Evolutionary conservation across 2,888 invertebrate genomes (phyloP), one percentile per base, ranked within the genome.

Genomic region (Idaea aversata): DNA sequence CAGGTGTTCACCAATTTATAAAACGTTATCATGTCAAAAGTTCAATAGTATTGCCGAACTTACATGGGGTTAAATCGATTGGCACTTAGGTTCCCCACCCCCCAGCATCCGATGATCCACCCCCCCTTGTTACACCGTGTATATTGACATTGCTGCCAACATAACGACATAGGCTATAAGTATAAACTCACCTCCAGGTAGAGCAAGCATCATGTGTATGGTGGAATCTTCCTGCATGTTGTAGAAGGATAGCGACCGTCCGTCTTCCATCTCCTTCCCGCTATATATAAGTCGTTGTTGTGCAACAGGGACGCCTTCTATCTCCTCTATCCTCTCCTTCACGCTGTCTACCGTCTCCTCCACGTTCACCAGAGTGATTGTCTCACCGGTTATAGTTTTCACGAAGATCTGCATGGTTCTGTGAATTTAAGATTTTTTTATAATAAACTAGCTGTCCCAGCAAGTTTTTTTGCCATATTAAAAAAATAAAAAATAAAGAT

Each of bases 361-460:
- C 7, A 13, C 38, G 15, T 68, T 66, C n/a, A 59, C 68, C 13
- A 67, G 57, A 4, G 65, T 63, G 10, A 70, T 58, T 10, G 70
- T 70, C 10, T 68, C 67, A 3, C 65, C 69, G 15, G 63, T 57
- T 16, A 69, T 61, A 4, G 64, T 62, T 61, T 58, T 57, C 10
- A 71, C 66, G 61, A 69, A 69, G 13, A 71, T 63, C 61, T 71
- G 66, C 71, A 71, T 71, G 58, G 16, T 15, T 58, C 16, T 58
- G 16, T 5, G 13, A 10, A 47, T 7, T 36, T 36, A n/a, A 10
- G 6, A 10, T 38, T 10, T 38, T 38, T 6, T 13, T 38, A 38
- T 38, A 36, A 36, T 36, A n/a, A n/a, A n/a, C n/a, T n/a, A n/a
- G n/a, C n/a, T n/a, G n/a, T n/a, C n/a, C n/a, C n/a, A n/a, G n/a